phyloP scores from a whole-genome alignment of 2,888 invertebrate genomes.

The Lottia scabra region DNA sequence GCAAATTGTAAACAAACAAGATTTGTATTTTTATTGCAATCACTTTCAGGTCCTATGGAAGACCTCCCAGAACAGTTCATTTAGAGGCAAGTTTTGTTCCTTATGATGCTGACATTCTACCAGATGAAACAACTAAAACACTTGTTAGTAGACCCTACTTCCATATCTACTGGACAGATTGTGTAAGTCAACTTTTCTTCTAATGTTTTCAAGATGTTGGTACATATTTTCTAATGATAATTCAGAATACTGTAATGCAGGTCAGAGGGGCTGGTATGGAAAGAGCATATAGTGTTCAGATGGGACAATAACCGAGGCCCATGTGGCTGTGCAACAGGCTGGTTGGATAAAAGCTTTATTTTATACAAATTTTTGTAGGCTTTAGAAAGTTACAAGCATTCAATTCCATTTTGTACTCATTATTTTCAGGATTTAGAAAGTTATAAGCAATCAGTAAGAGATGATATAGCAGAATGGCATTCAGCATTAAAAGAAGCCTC shows the following conservation, averaged over 20 bases:
- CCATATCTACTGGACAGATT: conserved; percentile 95
- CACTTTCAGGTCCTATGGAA: conserved; percentile 78
- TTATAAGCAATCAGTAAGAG: conserved; percentile 88
- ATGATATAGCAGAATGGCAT: conserved; percentile 91
- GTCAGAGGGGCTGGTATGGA: no score
- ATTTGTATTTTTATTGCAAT: no score
- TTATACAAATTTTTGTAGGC: no score
- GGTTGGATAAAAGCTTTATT: no score
- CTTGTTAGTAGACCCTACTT: conserved; percentile 90
- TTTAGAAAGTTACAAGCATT: no score
- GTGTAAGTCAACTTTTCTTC: conserved; percentile 76
- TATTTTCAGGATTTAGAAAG: conserved; percentile 86
- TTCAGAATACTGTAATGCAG: no score
- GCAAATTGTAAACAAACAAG: no score
- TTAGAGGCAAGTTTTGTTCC: conserved; percentile 85
- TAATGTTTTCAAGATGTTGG: no score
- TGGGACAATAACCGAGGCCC: no score
- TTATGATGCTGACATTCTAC: conserved; percentile 80
- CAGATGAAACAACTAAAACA: conserved; percentile 78
- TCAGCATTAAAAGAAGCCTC: conserved; percentile 81
- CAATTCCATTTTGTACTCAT: conserved; percentile 8
- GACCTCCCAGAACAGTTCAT: conserved; percentile 83
- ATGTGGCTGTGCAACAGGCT: no score
- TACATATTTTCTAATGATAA: no score
- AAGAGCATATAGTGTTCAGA: no score